Evolutionary conservation across 2,888 invertebrate species (phyloP).

Genomic region (Brachynemurus nebulosus): DNA sequence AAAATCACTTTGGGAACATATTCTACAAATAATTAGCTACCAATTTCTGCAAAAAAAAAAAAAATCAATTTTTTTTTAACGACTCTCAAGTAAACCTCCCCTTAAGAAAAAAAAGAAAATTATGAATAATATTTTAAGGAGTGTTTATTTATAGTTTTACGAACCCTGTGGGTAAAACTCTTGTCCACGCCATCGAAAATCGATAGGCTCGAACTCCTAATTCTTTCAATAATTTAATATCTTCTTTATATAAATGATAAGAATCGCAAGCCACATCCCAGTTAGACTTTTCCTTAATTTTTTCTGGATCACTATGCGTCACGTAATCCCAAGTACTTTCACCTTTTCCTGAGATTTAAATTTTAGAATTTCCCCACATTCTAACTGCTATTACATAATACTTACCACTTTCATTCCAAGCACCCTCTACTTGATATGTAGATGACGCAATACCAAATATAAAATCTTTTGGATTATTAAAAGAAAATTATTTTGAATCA

Average conservation of each 20-base stretch:
- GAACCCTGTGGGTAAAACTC: slow-evolving; percentile 38
- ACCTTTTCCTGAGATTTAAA: slow-evolving; percentile 29
- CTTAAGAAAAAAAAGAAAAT: too few relatives aligned
- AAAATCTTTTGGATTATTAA: slow-evolving; percentile 17
- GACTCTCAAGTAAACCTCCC: too few relatives aligned
- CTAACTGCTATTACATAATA: too few relatives aligned
- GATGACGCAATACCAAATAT: slow-evolving; percentile 26
- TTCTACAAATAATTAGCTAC: too few relatives aligned
- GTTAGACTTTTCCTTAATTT: slow-evolving; percentile 18
- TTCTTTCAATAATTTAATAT: slow-evolving; percentile 19
- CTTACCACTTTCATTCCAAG: slow-evolving; percentile 25
- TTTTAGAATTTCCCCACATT: neutral
- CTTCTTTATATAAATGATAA: slow-evolving; percentile 22
- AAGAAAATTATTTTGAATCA: neutral
- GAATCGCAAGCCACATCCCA: slow-evolving; percentile 25
- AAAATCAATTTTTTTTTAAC: too few relatives aligned
- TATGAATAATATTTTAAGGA: too few relatives aligned
- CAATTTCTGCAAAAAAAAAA: too few relatives aligned
- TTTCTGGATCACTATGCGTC: slow-evolving; percentile 28
- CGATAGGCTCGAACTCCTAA: slow-evolving; percentile 33
- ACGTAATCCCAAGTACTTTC: slow-evolving; percentile 38
- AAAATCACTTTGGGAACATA: too few relatives aligned
- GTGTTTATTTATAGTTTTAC: neutral
- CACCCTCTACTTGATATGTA: slow-evolving; percentile 29
- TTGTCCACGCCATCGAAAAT: slow-evolving; percentile 48